Evolutionary conservation across 2,888 invertebrate species (phyloP), one percentile per base, ranked within the genome.

Genomic region (Octonoba sinensis): DNA sequence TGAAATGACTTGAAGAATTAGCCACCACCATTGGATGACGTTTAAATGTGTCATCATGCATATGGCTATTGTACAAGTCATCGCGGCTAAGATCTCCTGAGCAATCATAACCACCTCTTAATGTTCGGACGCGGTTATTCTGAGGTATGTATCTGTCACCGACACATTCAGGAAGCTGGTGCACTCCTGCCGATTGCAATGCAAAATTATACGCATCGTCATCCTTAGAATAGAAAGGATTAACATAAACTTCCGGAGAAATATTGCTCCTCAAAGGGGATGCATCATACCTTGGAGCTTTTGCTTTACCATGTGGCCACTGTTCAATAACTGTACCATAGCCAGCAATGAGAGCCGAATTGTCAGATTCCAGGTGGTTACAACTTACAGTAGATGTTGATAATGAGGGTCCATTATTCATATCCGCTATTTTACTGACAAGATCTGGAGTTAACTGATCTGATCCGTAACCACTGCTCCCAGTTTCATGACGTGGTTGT

Each of bases 1-100:
- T 90, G 82, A 91, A 86, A 91, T 91, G 76, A 66, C 82, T 79
- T 85, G 86, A 60, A 49, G 78, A 67, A 59, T 84, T 81, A n/a
- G 83, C 71, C n/a, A 84, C 70, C 20, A 78, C 77, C 54, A 84
- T 20, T 3, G 84, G 83, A 51, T 66, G 69, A 64, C 83, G 64
- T n/a, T 83, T 84, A 3, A 62, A 67, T 3, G 69, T 44, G 15
- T 72, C 77, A 72, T 79, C 69, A 91, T 91, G 24, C 91, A 82
- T 22, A 82, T 83, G 67, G 16, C 82, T 82, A 24, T 82, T 72
- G 57, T 44, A 24, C 4, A 51, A 66, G 16, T 77, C 79, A 16
- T 83, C 84, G 22, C 79, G 65, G 20, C 16, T 59, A 2, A 62
- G 36, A 47, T 74, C 71, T 15, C 57, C 65, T 36, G 57, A 27